Evolutionary conservation across 2,888 invertebrate genomes (phyloP), one percentile per base, ranked within the genome.

Genomic region (Malthinus seriepunctatus): DNA sequence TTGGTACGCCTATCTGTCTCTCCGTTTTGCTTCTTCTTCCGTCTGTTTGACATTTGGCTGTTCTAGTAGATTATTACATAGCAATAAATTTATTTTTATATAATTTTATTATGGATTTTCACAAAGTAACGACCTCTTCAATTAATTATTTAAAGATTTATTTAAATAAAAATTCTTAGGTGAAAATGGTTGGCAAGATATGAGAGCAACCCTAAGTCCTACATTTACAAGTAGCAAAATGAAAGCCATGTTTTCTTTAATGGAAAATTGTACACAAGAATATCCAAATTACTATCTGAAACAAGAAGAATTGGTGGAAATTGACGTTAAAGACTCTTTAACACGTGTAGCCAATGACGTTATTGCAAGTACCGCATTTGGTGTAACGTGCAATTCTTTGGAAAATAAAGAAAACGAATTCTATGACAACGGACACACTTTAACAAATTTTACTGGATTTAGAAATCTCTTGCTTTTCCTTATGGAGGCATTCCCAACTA

Each of bases 161-260:
- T n/a, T n/a, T 3, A 23, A 2, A 3, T 23, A 5, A 23, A 23
- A 23, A 23, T 3, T 23, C 5, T 35, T n/a, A 39, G 39, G 14
- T 1, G 3, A 12, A 14, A 8, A 12, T 0, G 39, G 39, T 48
- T 69, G 69, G 69, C 51, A 52, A 7, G 59, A 63, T 4, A 65
- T 69, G 64, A 38, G 69, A 12, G 39, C 59, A 6, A 63, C 60
- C 8, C 39, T 69, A 23, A 81, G 79, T 63, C 76, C 75, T 5
- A 63, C 70, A 4, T 75, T 76, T 62, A 76, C 76, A 4, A 70
- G 73, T 14, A 73, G 73, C 53, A 78, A 78, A 70, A 75, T 78
- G 75, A 69, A 69, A 32, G 53, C 59, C 5, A 2, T 23, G 5
- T 23, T 23, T 5, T 2, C 23, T 5, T 5, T 23, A 2, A 23